These are phyloP conservation scores for Dryobotodes eremita DNA, from an alignment of 2,888 invertebrate species.

Conservation along the genomic window DNA sequence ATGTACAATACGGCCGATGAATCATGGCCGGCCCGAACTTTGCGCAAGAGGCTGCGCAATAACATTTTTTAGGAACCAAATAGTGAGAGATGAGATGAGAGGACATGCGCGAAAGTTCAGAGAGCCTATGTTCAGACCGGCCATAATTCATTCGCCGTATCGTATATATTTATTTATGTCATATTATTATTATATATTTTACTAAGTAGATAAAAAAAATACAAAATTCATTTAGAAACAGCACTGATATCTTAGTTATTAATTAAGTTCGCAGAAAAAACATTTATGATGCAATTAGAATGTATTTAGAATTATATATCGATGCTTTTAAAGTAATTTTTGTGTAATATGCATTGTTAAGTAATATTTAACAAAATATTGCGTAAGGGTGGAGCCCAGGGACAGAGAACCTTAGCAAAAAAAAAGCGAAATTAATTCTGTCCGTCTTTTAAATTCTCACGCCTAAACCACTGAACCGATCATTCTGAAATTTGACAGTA, in stretches of 20 bases:
- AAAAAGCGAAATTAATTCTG: background rate
- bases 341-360: background rate
- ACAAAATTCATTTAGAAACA: constrained; percentile 33
- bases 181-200: constrained; percentile 24
- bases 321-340: constrained; percentile 15
- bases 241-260: constrained; percentile 45
- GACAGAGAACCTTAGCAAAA: background rate
- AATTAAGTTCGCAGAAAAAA: constrained; percentile 23
- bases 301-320: constrained; percentile 23
- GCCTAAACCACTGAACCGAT: too few species aligned
- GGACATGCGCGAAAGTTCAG: too few species aligned
- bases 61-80: too few species aligned
- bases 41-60: too few species aligned
- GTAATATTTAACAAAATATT: constrained; percentile 14
- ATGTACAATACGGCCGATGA: background rate
- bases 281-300: constrained; percentile 34
- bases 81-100: too few species aligned
- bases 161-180: constrained; percentile 6
- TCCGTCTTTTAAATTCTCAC: too few species aligned
- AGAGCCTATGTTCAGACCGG: too few species aligned
- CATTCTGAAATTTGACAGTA: too few species aligned
- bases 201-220: constrained; percentile 62
- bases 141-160: too few species aligned
- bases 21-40: too few species aligned
- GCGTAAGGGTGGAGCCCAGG: background rate